Base-by-base conservation (phyloP, 1,140 invertebrate species). In the Bradysia coprophila region DNA sequence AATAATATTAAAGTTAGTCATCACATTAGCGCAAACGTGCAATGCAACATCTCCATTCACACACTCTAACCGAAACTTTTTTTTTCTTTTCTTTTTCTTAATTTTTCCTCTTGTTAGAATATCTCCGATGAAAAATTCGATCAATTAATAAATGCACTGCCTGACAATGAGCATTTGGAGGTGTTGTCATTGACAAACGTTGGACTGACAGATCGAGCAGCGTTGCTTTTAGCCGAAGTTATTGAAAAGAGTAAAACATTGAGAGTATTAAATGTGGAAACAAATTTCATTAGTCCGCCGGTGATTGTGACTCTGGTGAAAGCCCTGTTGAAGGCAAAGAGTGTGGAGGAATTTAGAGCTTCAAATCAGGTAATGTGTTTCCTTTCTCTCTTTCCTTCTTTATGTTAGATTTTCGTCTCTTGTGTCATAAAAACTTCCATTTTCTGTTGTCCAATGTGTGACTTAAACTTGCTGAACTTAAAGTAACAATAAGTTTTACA, bases 91-190 rank as follows among this genome's bases (percentile, higher is more conserved):
- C 19, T 44, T 13, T 43, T 22, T 23, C 23, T 32, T 20, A 21
- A 31, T 19, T 48, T 33, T 46, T 33, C 31, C 44, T 43, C 38
- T 56, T 49, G 40, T 69, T 64, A 96, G 90, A 92, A 92, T 66
- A 89, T 98, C 64, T 93, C 92, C 39, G 84, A 94, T 56, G 92
- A 98, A 63, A 89, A 91, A 60, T 87, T 97, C 57, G 75, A 83
- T 46, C 76, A 80, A 56, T 63, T 98, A 41, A 91, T 93, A 66
- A 80, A 86, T 55, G 86, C 79, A 40, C 61, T 98, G 48, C 81
- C 82, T 55, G 75, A 71, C 40, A 98, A 97, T 65, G 91, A 90
- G 43, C 77, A 91, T 55, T 68, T 97, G 51, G 87, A 94, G 67
- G 81, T 80, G 37, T 66, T 99, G 44, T 86, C 80, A 54, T 73